These are phyloP conservation scores for Cantharis flavilabris DNA, from an alignment of 2,888 invertebrate genomes.

Conservation along the genomic window DNA sequence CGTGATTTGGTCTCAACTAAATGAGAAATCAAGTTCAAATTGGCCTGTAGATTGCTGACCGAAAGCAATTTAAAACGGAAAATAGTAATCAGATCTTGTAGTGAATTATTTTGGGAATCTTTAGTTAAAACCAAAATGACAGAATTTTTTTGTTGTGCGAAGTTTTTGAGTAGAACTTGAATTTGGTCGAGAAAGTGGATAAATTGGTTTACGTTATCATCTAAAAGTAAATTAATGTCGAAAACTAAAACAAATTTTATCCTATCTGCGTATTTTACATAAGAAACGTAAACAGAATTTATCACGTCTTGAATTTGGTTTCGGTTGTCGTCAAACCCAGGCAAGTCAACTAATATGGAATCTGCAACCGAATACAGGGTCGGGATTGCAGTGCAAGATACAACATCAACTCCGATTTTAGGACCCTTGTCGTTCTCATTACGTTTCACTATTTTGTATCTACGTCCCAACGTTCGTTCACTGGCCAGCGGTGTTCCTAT, in stretches of 20 bases:
- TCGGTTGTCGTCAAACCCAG: conserved; percentile 12
- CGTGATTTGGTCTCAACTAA: background rate
- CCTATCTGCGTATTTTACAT: too few species aligned
- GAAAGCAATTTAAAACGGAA: background rate
- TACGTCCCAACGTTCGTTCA: background rate
- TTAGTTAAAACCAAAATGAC: background rate
- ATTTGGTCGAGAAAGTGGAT: too few species aligned
- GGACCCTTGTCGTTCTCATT: background rate
- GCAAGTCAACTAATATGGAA: background rate
- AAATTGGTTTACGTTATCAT: too few species aligned
- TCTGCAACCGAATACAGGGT: background rate
- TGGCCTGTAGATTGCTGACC: background rate
- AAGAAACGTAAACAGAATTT: too few species aligned
- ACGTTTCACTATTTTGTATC: conserved; percentile 1
- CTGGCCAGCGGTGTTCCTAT: background rate
- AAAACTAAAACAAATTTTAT: too few species aligned
- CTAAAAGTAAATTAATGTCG: too few species aligned
- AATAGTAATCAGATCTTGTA: background rate
- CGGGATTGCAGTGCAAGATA: background rate
- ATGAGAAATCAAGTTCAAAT: background rate
- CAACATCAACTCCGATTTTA: background rate
- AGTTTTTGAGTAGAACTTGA: too few species aligned
- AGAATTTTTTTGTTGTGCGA: too few species aligned
- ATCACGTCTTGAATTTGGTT: conserved; percentile 1
- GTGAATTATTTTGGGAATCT: background rate